phyloP scores from a whole-genome alignment of 2,888 invertebrate genomes.

The Amphipoea lucens region DNA sequence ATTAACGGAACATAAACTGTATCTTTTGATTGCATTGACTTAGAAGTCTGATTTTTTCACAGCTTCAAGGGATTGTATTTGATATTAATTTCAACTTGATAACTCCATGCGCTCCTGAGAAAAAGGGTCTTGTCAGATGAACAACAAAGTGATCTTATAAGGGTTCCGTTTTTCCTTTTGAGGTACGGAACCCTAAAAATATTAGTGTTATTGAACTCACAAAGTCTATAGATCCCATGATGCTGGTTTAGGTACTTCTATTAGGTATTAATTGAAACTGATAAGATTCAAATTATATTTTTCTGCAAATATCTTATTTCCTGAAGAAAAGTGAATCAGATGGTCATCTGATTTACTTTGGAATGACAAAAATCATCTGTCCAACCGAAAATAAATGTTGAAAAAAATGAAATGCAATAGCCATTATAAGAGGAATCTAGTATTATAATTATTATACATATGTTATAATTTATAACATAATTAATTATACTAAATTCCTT shows the following conservation, averaged over 20 bases:
- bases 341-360: background rate
- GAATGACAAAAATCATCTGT: background rate
- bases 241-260: background rate
- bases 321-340: background rate
- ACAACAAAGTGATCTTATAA: too few relatives aligned
- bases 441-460: too few relatives aligned
- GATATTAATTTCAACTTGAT: too few relatives aligned
- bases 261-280: background rate
- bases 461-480: too few relatives aligned
- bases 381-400: background rate
- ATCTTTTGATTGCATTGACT: too few relatives aligned
- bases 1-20: too few relatives aligned
- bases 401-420: background rate
- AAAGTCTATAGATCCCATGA: constrained; percentile 4
- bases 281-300: background rate
- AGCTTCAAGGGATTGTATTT: too few relatives aligned
- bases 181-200: background rate
- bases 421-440: too few relatives aligned
- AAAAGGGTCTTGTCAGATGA: too few relatives aligned
- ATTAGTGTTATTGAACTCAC: constrained; percentile 27
- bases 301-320: background rate
- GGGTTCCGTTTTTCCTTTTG: too few relatives aligned
- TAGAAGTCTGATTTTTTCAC: too few relatives aligned
- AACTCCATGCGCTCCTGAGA: too few relatives aligned
- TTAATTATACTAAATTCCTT: background rate